Evolutionary conservation across 2,113 vertebrate species (phyloP).

Genomic region (Ptyas mucosa): DNA sequence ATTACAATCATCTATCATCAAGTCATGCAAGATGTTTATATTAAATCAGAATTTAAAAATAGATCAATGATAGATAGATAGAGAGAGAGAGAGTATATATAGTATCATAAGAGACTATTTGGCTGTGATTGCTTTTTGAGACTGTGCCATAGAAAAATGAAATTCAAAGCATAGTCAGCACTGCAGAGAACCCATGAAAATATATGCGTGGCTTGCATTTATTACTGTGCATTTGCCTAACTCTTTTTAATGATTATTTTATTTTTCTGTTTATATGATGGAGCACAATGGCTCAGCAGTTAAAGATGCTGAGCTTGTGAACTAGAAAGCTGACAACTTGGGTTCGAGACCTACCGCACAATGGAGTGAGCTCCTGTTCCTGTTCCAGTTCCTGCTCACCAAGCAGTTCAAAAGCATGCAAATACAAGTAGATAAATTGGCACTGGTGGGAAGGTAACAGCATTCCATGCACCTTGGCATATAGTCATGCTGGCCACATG

Average conservation of each 20-base stretch:
- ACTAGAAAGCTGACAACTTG: not conserved
- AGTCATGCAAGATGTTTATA: conserved; percentile 15
- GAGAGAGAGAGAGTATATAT: not conserved
- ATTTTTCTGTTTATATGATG: not conserved
- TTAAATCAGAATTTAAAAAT: conserved; percentile 30
- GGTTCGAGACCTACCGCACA: not conserved
- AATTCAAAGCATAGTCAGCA: not conserved
- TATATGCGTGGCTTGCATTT: not conserved
- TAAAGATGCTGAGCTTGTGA: not conserved
- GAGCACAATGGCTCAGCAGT: not conserved
- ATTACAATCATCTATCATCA: conserved; percentile 19
- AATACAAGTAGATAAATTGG: not conserved
- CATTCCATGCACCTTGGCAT: not conserved
- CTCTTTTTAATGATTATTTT: not conserved
- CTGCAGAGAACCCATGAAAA: not conserved
- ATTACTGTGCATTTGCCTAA: not conserved
- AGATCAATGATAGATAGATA: conserved; percentile 15
- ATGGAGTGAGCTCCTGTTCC: not conserved
- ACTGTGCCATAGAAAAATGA: conserved; percentile 11
- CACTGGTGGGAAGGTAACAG: not conserved
- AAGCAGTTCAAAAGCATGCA: not conserved
- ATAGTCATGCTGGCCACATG: not conserved
- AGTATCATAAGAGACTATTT: not conserved
- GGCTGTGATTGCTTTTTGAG: not conserved
- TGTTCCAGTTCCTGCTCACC: not conserved